Conservation (phyloP, 2,113 vertebrate species). For the Tonatia bakeri region DNA sequence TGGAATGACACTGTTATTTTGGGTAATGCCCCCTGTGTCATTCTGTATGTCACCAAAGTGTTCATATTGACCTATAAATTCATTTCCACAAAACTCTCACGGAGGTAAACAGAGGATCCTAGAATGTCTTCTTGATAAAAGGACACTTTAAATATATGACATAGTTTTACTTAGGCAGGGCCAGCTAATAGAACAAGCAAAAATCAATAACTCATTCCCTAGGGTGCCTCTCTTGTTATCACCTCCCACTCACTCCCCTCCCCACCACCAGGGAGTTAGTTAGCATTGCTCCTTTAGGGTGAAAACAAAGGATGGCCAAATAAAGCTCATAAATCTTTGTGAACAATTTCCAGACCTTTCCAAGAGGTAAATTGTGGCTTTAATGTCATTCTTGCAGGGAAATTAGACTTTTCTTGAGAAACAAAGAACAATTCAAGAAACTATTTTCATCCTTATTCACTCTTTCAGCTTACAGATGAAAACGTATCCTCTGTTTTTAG, state of each 20-base stretch:
- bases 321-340: slow-evolving; percentile 20
- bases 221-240: neutral
- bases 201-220: neutral
- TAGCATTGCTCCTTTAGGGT: neutral
- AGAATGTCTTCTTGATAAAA: slow-evolving; percentile 10
- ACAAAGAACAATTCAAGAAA: neutral
- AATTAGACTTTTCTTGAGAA: neutral
- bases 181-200: neutral
- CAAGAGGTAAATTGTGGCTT: neutral
- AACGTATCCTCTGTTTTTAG: slow-evolving; percentile 72
- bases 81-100: neutral
- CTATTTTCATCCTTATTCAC: slow-evolving; percentile 22
- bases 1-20: neutral
- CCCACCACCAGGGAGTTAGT: neutral
- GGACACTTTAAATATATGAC: neutral
- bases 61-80: neutral
- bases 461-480: slow-evolving; percentile 48
- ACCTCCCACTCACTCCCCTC: neutral
- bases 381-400: slow-evolving; percentile 32
- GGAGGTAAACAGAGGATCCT: neutral
- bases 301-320: neutral
- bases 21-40: neutral
- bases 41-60: neutral
- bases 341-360: slow-evolving; percentile 15
- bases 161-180: neutral